Conservation (phyloP, 1,140 invertebrate species). For the Liolophura sinensis region DNA sequence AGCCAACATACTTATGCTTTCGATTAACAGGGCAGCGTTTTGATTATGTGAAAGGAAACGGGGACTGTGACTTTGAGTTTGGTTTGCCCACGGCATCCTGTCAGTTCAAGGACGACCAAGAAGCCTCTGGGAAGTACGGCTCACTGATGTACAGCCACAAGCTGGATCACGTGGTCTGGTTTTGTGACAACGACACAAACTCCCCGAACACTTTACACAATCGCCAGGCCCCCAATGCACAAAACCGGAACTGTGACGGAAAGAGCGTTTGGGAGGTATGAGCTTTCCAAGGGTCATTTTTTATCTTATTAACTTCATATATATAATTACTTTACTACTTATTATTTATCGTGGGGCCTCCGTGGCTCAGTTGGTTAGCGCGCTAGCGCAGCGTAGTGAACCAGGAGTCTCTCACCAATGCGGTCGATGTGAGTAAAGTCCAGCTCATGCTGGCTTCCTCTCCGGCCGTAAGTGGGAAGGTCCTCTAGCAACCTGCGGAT, state of each 20-base stretch:
- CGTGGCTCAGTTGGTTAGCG: no score
- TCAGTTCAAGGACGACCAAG: conserved; percentile 3
- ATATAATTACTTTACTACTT: no score
- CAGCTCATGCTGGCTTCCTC: no score
- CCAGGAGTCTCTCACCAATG: no score
- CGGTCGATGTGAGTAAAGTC: no score
- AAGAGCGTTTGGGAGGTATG: conserved; percentile 6
- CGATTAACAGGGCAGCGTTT: background rate
- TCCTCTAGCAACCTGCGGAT: no score
- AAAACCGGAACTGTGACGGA: conserved; percentile 4
- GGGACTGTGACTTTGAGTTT: background rate
- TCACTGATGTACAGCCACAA: conserved; percentile 4
- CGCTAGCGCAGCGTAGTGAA: no score
- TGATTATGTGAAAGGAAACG: background rate
- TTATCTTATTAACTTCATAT: no score
- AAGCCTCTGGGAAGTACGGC: background rate
- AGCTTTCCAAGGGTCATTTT: no score
- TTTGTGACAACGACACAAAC: conserved; percentile 7
- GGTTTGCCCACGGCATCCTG: conserved; percentile 1
- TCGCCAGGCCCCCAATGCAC: background rate
- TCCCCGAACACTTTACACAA: conserved; percentile 6
- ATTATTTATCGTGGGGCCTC: no score
- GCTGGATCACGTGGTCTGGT: conserved; percentile 1
- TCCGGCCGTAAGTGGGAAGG: no score
- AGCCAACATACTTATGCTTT: no score